Conservation (phyloP, 2,113 vertebrate genomes). For the Lepus timidus region DNA sequence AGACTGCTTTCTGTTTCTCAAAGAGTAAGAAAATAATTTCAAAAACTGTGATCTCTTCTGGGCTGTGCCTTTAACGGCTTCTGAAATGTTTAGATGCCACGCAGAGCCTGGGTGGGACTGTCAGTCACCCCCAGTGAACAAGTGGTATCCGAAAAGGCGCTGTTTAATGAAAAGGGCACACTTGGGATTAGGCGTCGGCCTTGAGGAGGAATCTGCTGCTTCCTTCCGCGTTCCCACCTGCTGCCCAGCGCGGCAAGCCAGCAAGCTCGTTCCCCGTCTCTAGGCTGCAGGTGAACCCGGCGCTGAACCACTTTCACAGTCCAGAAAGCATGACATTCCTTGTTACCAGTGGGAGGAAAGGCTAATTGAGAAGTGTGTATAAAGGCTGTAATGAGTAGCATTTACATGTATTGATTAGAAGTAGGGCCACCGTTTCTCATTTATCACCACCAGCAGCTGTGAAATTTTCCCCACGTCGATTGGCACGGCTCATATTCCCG, state of each 20-base stretch:
- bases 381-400: constrained; percentile 92
- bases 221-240: constrained; percentile 87
- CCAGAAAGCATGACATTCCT: constrained; percentile 94
- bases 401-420: constrained; percentile 96
- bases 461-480: constrained; percentile 90
- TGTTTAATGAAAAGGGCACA: constrained; percentile 85
- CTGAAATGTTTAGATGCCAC: constrained; percentile 17
- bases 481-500: constrained; percentile 90
- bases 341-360: constrained; percentile 92
- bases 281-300: constrained; percentile 88
- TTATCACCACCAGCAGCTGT: constrained; percentile 92
- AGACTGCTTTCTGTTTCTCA: neutral
- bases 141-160: constrained; percentile 68
- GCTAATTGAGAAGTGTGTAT: constrained; percentile 95
- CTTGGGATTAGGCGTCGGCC: constrained; percentile 80
- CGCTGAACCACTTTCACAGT: constrained; percentile 92
- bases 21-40: constrained; percentile 19
- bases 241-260: constrained; percentile 81
- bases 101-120: neutral
- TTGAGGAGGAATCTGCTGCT: constrained; percentile 84
- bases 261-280: neutral
- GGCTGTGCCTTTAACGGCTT: neutral
- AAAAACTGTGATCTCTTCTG: neutral
- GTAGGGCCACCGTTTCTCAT: constrained; percentile 89
- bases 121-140: constrained; percentile 70